Evolutionary conservation across 2,113 vertebrate species (phyloP), one percentile per base, ranked within the genome.

Genomic region (Hippoglossus stenolepis): DNA sequence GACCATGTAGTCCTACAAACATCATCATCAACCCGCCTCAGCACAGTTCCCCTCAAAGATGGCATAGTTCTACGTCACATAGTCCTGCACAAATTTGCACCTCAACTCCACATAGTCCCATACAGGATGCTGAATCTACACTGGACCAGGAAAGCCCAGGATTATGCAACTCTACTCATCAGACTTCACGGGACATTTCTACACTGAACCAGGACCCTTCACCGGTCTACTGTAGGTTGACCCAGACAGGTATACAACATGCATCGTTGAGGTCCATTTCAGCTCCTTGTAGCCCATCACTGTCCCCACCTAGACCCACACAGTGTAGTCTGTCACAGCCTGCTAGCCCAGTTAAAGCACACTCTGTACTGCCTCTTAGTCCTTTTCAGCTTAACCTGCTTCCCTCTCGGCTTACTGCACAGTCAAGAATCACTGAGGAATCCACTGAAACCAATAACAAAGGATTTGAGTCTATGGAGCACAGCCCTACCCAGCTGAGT

Each of bases 201-300:
- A 83, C 80, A 87, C 87, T 84, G 82, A 80, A 91, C 57, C 75
- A 66, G 66, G 76, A 80, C 5, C 20, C 54, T 21, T 75, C 59
- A 14, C 35, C 45, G 40, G 63, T 43, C 26, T 70, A 9, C 79
- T 64, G 35, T 66, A 54, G 47, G 49, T 38, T 45, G 28, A n/a
- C 72, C 9, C 15, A 31, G 9, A 57, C 11, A 13, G 18, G 35
- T 69, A 66, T 51, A 63, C 53, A 31, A 64, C 53, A 60, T 0
- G 13, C 45, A 31, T 75, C 69, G 59, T 4, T 3, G 1, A 73
- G 70, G 40, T 26, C 81, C n/a, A 18, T 21, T 53, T 91, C 88
- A 65, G 90, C 87, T 75, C 87, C 92, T 70, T 91, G 91, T 88
- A 92, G 89, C 84, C 89, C 89, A 18, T 80, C 72, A 35, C 65